Base-by-base conservation (phyloP, 2,888 invertebrate species). In the Apamea epomidion region DNA sequence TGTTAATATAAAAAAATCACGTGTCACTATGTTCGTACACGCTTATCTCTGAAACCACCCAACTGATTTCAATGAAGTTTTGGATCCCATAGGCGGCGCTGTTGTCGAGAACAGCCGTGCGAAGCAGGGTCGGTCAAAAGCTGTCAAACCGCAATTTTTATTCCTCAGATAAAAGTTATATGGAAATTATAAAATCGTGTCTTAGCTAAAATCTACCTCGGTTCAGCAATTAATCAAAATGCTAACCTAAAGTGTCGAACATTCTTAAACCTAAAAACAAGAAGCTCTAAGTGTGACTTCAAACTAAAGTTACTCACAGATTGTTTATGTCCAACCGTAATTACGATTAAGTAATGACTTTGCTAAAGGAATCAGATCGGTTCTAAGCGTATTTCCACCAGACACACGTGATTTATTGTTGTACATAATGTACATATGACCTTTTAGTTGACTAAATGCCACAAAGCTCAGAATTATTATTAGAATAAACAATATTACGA, bases 391-490 rank as follows among this genome's bases (percentile, higher is more conserved):
- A 77, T 75, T 76, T 60, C 60, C 65, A 69, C 48, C 32, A 83
- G 76, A 79, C 80, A 76, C 12, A 77, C 54, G 70, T 83, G 75
- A 82, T 83, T 83, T 84, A 85, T 81, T 81, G 77, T 78, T 67
- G 62, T 79, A 73, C 60, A 69, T 80, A 80, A 75, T 62, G 42
- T 75, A 45, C 51, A 58, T 25, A 10, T 25, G 60, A 70, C 85
- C 73, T 83, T 82, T 82, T 8, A 65, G 21, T 48, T 68, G 14
- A 72, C 58, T 62, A 78, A 77, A 78, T 69, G 48, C 65, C 58
- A 62, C 48, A 71, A n/a, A 16, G 37, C 0, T 25, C 32, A 29
- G 12, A 21, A 73, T 76, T 54, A 29, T 29, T 73, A 72, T 60
- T 7, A 29, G 25, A 85, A 65, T 51, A 70, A 80, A 68, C n/a